These are phyloP conservation scores for Uropetala carovei DNA, from an alignment of 2,888 invertebrate species.

Conservation along the genomic window DNA sequence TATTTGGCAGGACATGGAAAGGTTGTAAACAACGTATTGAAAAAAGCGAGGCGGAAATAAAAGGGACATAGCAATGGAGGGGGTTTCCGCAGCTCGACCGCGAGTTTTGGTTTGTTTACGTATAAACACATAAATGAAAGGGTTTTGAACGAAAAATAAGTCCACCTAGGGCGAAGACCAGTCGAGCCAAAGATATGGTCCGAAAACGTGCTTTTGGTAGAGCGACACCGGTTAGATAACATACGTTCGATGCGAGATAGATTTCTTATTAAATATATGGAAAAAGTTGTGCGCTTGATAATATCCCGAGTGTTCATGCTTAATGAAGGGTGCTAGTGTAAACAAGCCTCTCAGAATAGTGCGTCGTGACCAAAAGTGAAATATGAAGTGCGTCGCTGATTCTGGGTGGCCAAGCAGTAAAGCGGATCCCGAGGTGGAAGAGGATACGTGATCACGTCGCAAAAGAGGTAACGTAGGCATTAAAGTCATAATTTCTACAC, in stretches of 20 bases:
- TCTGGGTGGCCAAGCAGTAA: not conserved
- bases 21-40: conserved; percentile 23
- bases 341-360: not conserved
- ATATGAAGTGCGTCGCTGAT: not conserved
- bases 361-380: conserved; percentile 11
- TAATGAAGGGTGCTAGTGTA: not conserved
- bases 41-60: conserved; percentile 58
- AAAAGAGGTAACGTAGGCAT: conserved; percentile 24
- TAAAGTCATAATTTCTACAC: not conserved
- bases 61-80: conserved; percentile 9
- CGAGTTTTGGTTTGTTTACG: conserved; percentile 59
- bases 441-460: not conserved
- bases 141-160: conserved; percentile 37
- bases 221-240: not conserved
- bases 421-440: not conserved
- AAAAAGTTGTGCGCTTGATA: not conserved
- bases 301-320: not conserved
- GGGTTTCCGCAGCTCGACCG: conserved; percentile 3
- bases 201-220: not conserved
- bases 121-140: conserved; percentile 55
- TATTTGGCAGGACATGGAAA: conserved; percentile 40
- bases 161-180: not conserved
- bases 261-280: conserved; percentile 22
- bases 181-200: not conserved
- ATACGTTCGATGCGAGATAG: conserved; percentile 2